These are phyloP conservation scores for Alosa alosa DNA, from an alignment of 2,113 vertebrate species.

Conservation along the genomic window DNA sequence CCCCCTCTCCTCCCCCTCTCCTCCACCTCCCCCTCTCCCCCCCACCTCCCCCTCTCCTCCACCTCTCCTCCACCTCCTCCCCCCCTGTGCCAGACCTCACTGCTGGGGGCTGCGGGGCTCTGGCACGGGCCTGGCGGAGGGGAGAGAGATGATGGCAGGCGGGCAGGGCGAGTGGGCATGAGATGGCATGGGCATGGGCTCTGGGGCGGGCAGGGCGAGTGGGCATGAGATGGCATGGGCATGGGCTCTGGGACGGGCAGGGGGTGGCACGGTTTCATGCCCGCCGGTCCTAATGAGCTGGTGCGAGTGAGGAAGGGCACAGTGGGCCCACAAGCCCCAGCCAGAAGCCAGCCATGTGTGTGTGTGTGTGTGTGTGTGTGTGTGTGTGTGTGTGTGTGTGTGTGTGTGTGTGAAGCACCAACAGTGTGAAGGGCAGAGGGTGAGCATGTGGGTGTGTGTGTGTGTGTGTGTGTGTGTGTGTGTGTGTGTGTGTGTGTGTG, in stretches of 20 bases:
- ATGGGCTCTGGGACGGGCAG: not conserved
- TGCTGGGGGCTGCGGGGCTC: not conserved
- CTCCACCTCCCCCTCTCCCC: too few species aligned
- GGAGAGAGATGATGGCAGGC: not conserved
- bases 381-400: not conserved
- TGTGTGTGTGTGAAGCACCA: too few species aligned
- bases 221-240: not conserved
- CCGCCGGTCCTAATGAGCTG: slow-evolving; percentile 2
- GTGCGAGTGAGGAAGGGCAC: not conserved
- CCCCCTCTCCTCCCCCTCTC: too few species aligned
- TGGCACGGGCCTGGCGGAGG: not conserved
- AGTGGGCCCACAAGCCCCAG: not conserved
- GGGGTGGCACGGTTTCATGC: not conserved
- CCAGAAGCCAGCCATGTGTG: not conserved
- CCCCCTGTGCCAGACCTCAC: not conserved
- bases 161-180: not conserved
- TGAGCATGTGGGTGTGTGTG: too few species aligned
- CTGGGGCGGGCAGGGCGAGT: not conserved
- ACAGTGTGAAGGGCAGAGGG: too few species aligned
- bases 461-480: too few species aligned
- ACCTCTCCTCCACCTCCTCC: not conserved
- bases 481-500: too few species aligned
- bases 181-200: not conserved
- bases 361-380: not conserved
- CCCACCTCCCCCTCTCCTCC: too few species aligned